phyloP scores from a whole-genome alignment of 2,888 invertebrate genomes.

The Hydrotaea diabolus region DNA sequence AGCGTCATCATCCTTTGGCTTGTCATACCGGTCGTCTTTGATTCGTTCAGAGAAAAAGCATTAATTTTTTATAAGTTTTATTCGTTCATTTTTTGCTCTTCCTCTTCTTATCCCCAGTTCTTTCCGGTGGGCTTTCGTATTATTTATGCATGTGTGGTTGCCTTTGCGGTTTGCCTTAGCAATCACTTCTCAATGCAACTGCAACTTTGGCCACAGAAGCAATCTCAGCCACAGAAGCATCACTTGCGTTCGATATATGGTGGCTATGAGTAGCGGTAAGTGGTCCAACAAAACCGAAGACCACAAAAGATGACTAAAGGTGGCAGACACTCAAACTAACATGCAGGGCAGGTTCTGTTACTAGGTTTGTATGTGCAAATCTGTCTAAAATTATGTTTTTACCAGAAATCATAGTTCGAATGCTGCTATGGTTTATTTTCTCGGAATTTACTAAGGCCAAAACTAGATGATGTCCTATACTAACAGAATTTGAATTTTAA shows the following conservation, averaged over 20 bases:
- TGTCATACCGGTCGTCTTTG: not conserved
- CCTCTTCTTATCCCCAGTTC: not conserved
- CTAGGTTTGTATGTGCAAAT: no score
- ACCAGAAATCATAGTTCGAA: no score
- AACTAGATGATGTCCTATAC: no score
- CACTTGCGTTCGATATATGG: not conserved
- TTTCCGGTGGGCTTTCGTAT: not conserved
- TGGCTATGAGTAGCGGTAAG: not conserved
- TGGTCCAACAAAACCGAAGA: slow-evolving; percentile 7
- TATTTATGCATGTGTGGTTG: slow-evolving; percentile 52
- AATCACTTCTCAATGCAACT: slow-evolving; percentile 16
- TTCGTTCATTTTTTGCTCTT: not conserved
- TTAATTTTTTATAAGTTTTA: not conserved
- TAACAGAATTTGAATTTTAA: no score
- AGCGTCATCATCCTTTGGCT: not conserved
- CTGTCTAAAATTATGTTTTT: no score
- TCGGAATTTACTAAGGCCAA: no score
- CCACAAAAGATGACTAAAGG: slow-evolving; percentile 39
- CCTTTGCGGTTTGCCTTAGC: not conserved
- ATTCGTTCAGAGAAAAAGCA: not conserved
- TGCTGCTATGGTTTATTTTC: no score
- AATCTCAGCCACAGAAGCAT: not conserved
- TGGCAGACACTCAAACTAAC: not conserved
- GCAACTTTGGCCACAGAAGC: slow-evolving; percentile 24
- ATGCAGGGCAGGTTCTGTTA: no score